Evolutionary conservation across 2,113 vertebrate species (phyloP).

Genomic region (Copsychus sechellarum): DNA sequence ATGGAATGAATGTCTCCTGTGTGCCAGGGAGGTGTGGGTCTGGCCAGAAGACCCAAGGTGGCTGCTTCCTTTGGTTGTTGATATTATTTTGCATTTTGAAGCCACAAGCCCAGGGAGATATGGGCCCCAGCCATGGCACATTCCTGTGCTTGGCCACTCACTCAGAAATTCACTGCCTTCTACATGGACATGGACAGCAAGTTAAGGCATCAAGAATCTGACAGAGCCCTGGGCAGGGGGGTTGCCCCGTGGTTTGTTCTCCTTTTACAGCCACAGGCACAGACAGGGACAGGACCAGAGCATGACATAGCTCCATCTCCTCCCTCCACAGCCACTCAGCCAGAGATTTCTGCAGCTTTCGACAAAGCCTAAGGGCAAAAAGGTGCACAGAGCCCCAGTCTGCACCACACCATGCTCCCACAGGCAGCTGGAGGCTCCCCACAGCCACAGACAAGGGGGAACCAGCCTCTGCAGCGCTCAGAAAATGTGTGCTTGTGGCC

Average conservation of each 20-base stretch:
- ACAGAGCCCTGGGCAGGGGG: neutral
- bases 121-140: no score
- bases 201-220: neutral
- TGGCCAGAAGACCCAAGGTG: neutral
- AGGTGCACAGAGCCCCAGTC: no score
- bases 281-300: neutral
- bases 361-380: neutral
- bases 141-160: neutral
- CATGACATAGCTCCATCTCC: neutral
- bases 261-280: neutral
- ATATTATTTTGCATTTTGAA: neutral
- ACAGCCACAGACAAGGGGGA: neutral
- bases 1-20: neutral
- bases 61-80: neutral
- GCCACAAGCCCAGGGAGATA: neutral
- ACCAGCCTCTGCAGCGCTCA: neutral
- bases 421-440: neutral
- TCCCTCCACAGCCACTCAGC: neutral
- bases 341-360: neutral
- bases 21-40: neutral
- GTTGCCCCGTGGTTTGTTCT: neutral
- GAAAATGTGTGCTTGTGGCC: neutral
- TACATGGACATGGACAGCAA: neutral
- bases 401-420: neutral
- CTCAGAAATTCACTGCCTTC: neutral